Percentiles rank a stretch among this genome's conserved stretches.
These are phyloP conservation scores for Bucco capensis DNA, from an alignment of 2,113 vertebrate species.

Conservation along the genomic window DNA sequence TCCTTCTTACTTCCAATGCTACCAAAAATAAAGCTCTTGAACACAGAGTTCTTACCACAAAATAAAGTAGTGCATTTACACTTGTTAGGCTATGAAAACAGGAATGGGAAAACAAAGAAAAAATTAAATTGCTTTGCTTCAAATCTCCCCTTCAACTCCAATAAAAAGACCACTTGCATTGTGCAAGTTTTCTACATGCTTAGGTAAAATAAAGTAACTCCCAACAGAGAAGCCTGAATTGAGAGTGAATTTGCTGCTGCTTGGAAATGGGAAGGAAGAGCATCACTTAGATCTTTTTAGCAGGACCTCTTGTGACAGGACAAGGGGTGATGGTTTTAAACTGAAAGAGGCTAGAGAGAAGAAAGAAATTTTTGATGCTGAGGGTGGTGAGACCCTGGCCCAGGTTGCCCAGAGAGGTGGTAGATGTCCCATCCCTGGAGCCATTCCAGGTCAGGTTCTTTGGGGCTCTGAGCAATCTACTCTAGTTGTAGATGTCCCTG, in stretches of 20 bases:
- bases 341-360: too few species aligned
- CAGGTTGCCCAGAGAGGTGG: too few species aligned
- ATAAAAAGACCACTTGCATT: neutral
- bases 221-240: neutral
- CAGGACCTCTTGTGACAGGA: too few species aligned
- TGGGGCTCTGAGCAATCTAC: too few species aligned
- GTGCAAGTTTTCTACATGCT: neutral
- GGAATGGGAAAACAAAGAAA: conserved; percentile 18
- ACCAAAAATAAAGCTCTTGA: neutral
- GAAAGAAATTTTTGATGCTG: too few species aligned
- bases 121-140: neutral
- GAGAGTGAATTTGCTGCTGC: neutral
- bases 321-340: too few species aligned
- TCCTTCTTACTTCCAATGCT: neutral
- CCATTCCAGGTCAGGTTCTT: too few species aligned
- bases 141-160: neutral
- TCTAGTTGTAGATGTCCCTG: too few species aligned
- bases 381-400: too few species aligned
- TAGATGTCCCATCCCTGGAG: too few species aligned
- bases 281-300: neutral
- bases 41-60: conserved; percentile 2
- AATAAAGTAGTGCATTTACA: neutral
- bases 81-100: conserved; percentile 41
- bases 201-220: neutral
- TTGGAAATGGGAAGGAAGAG: neutral